Base-by-base conservation (phyloP, 2,888 invertebrate genomes). In the Platerodrilus igneus region DNA sequence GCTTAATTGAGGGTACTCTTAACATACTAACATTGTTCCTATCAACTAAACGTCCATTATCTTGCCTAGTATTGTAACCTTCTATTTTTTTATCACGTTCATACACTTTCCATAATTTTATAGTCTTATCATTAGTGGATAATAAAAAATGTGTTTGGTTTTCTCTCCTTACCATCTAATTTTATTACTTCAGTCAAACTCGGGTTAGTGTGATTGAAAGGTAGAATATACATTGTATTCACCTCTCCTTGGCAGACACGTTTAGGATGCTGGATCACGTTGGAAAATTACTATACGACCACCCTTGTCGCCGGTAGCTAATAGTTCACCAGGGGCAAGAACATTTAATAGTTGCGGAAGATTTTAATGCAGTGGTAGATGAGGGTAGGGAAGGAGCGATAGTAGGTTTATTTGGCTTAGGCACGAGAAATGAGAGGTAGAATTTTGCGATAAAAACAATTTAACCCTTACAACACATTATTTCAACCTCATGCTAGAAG, bases 131-230 rank as follows among this genome's bases (percentile, higher is more conserved):
- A 72, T 99, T 99, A 43, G 99, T 99, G 43, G 97, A 96, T 22
- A 99, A 80, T 47, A 99, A 79, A 71, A 99, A 99, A 70, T 97
- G 96, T 38, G 97, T 90, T 57, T 93, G 94, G 71, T 99, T 99
- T 75, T 94, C 93, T 65, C 95, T 77, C 69, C 88, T 88, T 53
- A 99, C 99, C 99, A 99, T 71, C 95, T 77, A 54, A 99, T 99
- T 78, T 99, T 97, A 74, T 99, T 99, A 64, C 99, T 99, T 75
- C 99, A 99, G 73, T 99, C 99, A 72, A 99, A 99, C 74, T 99
- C 99, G 10, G 99, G 97, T 71, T 99, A 99, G 71, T 99, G 99
- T 60, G 96, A 96, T 73, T 99, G 99, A 78, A 99, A 99, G 61
- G 99, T 99, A 60, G 95, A 95, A 76, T 99, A 99, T 55, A 99